Base-by-base conservation (phyloP, 2,113 vertebrate species). In the Sturnus vulgaris region DNA sequence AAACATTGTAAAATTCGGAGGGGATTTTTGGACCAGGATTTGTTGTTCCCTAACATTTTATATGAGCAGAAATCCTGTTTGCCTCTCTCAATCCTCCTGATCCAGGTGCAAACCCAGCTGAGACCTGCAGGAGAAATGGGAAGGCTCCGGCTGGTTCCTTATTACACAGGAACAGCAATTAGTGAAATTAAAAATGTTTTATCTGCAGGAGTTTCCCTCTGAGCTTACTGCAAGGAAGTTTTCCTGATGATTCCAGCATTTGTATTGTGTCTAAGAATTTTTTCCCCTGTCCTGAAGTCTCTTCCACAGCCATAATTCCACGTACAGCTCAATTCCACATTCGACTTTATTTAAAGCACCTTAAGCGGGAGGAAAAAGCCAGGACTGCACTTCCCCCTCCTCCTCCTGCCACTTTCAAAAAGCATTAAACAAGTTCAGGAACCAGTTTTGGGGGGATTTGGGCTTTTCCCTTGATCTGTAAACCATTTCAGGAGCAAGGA, bases 51-150 rank as follows among this genome's bases (percentile, higher is more conserved):
- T 65, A 3, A 23, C 15, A 24, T 90, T 69, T 85, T 35, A n/a
- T 8, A 23, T 21, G 18, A 44, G 28, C 50, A 82, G 56, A 42
- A 69, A 15, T 73, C 10, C 3, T 3, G 7, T 57, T 80, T 35
- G n/a, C 42, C 39, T 84, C 23, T 57, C 19, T 33, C 40, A 61
- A 1, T 49, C 50, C 60, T 79, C 39, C 2, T 31, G n/a, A 22
- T 12, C 15, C 15, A 11, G 10, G 14, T 42, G 25, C 27, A 33
- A 42, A 52, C 15, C 49, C 0, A 0, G 28, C 70, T 30, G 59
- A 57, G n/a, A 72, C n/a, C 69, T 37, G 18, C 35, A 12, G 37
- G 63, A 47, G 46, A 72, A 89, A 56, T 2, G 10, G 9, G 2
- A 37, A n/a, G 22, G 17, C 35, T 37, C 28, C 0, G 2, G 4